Percentiles rank a stretch among this genome's conserved stretches.
These are phyloP conservation scores for Saturnia pavonia DNA, from an alignment of 2,888 invertebrate species.

Conservation along the genomic window DNA sequence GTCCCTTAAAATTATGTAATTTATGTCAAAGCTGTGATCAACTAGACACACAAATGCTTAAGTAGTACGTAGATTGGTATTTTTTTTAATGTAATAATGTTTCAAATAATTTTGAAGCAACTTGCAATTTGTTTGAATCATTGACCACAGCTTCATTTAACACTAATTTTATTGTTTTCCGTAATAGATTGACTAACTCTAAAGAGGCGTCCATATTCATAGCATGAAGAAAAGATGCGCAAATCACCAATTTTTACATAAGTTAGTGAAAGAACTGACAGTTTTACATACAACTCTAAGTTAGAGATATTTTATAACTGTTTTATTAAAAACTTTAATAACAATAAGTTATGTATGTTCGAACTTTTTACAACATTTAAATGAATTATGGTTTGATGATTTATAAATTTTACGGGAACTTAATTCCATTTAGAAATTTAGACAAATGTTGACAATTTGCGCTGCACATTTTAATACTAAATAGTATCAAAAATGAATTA, in stretches of 20 bases:
- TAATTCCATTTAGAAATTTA: conserved; percentile 77
- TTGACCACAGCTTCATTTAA: conserved; percentile 76
- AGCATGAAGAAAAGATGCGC: conserved; percentile 75
- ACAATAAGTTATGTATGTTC: conserved; percentile 58
- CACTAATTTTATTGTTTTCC: conserved; percentile 77
- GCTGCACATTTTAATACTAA: conserved; percentile 42
- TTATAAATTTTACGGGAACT: conserved; percentile 70
- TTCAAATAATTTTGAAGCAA: conserved; percentile 35
- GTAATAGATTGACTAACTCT: conserved; percentile 77
- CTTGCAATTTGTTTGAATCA: conserved; percentile 51
- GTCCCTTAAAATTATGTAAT: conserved; percentile 81
- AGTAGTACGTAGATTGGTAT: conserved; percentile 16
- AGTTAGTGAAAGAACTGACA: conserved; percentile 66
- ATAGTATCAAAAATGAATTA: conserved; percentile 39
- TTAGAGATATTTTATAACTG: conserved; percentile 63
- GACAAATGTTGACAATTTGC: conserved; percentile 48
- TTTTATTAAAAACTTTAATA: conserved; percentile 56
- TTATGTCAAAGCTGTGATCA: conserved; percentile 75
- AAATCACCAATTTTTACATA: conserved; percentile 76
- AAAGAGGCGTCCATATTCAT: conserved; percentile 78
- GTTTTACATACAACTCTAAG: conserved; percentile 65
- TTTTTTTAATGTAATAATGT: conserved; percentile 32
- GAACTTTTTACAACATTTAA: conserved; percentile 62
- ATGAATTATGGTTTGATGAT: conserved; percentile 53
- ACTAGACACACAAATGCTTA: conserved; percentile 52